Conservation (phyloP, 2,113 vertebrate genomes). For the Pituophis catenifer region DNA sequence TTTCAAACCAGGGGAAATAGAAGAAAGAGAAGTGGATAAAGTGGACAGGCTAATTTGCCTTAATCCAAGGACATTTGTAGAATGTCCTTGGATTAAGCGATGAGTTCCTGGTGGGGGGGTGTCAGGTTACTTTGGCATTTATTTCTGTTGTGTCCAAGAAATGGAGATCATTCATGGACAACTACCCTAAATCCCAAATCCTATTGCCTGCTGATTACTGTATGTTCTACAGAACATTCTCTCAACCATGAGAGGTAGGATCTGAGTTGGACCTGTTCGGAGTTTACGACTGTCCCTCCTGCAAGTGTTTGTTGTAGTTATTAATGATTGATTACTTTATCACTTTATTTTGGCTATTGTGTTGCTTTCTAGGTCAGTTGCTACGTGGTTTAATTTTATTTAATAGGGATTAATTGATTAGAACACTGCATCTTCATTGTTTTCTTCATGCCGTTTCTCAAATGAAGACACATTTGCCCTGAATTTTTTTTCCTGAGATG, state of each 20-base stretch:
- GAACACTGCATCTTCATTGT: background rate
- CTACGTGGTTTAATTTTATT: background rate
- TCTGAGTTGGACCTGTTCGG: background rate
- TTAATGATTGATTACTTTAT: background rate
- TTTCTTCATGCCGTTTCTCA: background rate
- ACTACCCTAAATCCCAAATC: background rate
- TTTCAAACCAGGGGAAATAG: background rate
- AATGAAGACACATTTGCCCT: background rate
- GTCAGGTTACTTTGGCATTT: background rate
- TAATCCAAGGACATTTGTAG: background rate
- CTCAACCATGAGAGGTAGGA: background rate
- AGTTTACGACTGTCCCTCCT: background rate
- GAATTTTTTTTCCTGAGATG: too few relatives aligned
- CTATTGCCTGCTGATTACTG: background rate
- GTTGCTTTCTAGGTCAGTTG: background rate
- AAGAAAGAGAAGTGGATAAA: background rate
- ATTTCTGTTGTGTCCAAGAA: background rate
- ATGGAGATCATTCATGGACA: background rate
- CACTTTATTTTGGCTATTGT: background rate
- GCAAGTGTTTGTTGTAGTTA: background rate
- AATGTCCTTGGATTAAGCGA: background rate
- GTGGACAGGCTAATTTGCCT: background rate
- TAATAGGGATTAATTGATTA: background rate
- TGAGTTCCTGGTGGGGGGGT: background rate
- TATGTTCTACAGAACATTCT: background rate